Conservation (phyloP, 2,797 vertebrate genomes). For the Alca torda region DNA sequence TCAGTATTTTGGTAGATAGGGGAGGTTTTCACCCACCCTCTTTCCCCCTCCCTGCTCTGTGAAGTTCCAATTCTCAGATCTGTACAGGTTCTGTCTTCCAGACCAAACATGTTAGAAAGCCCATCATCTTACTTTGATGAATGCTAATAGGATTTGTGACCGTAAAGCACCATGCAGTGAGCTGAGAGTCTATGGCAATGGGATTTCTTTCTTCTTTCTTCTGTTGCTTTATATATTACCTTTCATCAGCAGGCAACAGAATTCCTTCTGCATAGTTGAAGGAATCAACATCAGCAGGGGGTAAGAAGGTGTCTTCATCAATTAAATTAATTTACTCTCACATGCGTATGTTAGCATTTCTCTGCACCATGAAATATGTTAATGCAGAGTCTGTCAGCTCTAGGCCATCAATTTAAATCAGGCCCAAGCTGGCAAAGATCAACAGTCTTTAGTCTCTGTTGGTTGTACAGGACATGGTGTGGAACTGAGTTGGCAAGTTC, state of each 20-base stretch:
- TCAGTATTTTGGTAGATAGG: not conserved
- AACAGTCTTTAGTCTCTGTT: not conserved
- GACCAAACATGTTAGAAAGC: not conserved
- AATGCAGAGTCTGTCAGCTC: not conserved
- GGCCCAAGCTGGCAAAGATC: not conserved
- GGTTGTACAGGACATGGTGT: not conserved
- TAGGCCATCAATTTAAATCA: not conserved
- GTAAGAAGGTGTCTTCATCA: not conserved
- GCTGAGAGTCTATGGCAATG: not conserved
- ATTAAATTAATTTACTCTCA: not conserved
- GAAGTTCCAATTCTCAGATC: not conserved
- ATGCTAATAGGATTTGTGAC: not conserved
- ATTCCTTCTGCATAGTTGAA: not conserved
- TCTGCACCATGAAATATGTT: not conserved
- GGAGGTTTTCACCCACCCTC: not conserved
- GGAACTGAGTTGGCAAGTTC: not conserved
- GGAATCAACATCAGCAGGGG: not conserved
- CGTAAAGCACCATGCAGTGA: not conserved
- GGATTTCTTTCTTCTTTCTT: not conserved
- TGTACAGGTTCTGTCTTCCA: not conserved
- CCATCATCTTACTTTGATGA: not conserved
- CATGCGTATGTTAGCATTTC: not conserved
- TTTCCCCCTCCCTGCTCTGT: rapidly evolving
- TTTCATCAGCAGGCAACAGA: not conserved
- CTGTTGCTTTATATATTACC: not conserved